phyloP scores from a whole-genome alignment of 2,113 vertebrate genomes.

The Heterotilapia buettikoferi region DNA sequence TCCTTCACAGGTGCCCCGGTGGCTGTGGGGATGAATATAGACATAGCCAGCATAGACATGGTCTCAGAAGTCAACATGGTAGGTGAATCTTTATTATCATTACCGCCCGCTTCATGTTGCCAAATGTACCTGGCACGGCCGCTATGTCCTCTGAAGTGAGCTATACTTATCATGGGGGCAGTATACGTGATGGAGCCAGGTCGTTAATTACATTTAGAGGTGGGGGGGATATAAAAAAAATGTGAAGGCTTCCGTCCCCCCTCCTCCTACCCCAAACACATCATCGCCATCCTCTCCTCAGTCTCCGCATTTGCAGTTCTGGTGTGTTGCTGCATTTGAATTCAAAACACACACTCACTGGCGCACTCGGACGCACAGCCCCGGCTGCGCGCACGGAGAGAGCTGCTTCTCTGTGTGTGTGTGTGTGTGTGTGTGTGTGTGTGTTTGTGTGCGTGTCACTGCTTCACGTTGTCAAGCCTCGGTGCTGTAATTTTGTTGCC shows the following conservation, averaged over 20 bases:
- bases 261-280: conserved; percentile 32
- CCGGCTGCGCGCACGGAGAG: conserved; percentile 37
- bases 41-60: conserved; percentile 98
- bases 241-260: neutral
- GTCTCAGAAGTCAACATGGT: conserved; percentile 99
- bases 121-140: conserved; percentile 4
- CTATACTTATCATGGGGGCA: conserved; percentile 1
- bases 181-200: neutral
- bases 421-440: neutral
- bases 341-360: conserved; percentile 76
- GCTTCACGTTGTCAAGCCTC: conserved; percentile 44
- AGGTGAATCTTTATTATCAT: conserved; percentile 68
- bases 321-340: conserved; percentile 74
- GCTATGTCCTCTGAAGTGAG: neutral
- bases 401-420: neutral
- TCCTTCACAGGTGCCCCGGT: conserved; percentile 86
- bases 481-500: conserved; percentile 46
- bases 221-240: neutral
- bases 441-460: neutral
- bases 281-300: conserved; percentile 54
- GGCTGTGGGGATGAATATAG: conserved; percentile 98
- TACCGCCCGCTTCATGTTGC: neutral
- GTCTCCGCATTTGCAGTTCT: conserved; percentile 65
- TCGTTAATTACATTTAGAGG: neutral
- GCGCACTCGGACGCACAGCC: conserved; percentile 65